Conservation (phyloP, 2,113 vertebrate species). For the Xerus inauris region DNA sequence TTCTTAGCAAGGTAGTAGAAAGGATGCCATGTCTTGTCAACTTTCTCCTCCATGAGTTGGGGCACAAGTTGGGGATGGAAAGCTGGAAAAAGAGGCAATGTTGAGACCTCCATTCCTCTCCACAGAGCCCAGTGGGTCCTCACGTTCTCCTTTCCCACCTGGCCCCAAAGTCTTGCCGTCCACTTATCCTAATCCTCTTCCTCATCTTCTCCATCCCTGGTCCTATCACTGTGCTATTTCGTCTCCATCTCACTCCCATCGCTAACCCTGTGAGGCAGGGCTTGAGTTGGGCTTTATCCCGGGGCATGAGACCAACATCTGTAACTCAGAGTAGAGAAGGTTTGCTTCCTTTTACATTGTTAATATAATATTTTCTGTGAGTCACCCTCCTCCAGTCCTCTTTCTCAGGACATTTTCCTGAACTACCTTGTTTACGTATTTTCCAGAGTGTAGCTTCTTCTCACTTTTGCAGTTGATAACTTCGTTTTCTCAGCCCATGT, state of each 20-base stretch:
- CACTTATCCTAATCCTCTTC: neutral
- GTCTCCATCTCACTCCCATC: neutral
- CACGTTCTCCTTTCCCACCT: neutral
- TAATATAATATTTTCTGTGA: neutral
- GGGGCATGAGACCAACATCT: neutral
- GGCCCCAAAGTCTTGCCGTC: neutral
- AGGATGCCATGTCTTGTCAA: neutral
- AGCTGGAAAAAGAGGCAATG: neutral
- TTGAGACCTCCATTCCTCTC: neutral
- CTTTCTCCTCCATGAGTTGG: neutral
- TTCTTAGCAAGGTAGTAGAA: neutral
- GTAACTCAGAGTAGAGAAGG: neutral
- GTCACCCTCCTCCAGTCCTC: neutral
- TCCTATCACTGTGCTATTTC: neutral
- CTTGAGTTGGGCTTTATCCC: neutral
- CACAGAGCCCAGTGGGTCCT: neutral
- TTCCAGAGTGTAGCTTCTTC: neutral
- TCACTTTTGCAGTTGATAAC: neutral
- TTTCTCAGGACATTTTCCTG: neutral
- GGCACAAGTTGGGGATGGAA: neutral
- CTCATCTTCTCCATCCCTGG: neutral
- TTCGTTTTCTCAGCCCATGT: neutral
- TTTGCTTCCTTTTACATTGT: conserved; percentile 17
- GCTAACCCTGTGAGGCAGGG: neutral
- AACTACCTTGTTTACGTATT: neutral